Evolutionary conservation across 2,797 vertebrate genomes (phyloP).

Genomic region (Tolypeutes matacus): DNA sequence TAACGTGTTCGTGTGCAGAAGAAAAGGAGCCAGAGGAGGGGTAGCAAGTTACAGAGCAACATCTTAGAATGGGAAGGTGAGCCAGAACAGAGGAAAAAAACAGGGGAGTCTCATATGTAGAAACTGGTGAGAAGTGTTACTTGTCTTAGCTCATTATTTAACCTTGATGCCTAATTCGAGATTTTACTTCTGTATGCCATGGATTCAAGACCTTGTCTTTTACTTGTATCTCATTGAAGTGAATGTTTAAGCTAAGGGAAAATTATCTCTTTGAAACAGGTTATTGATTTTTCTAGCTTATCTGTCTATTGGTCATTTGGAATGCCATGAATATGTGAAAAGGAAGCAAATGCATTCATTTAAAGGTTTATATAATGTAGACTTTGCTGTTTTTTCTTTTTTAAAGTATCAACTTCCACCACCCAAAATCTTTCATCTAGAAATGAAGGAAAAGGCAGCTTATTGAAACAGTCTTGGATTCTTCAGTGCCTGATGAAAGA

Average conservation of each 20-base stretch:
- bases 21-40: not conserved
- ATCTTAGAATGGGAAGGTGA: not conserved
- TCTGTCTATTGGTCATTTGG: not conserved
- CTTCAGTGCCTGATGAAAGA: not conserved
- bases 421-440: not conserved
- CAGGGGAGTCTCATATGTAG: not conserved
- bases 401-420: not conserved
- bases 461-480: not conserved
- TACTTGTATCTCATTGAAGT: not conserved
- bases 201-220: not conserved
- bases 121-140: not conserved
- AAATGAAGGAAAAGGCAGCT: constrained; percentile 26
- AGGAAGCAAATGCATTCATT: not conserved
- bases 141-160: not conserved
- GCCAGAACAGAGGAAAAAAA: not conserved
- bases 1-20: not conserved
- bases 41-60: not conserved
- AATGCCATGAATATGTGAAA: not conserved
- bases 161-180: not conserved
- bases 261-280: not conserved
- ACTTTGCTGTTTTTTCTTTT: not conserved
- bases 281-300: constrained; percentile 39
- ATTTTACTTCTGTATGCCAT: not conserved
- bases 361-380: not conserved
- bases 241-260: constrained; percentile 3